phyloP scores from a whole-genome alignment of 2,888 invertebrate genomes.

The Drosophila silvestris region DNA sequence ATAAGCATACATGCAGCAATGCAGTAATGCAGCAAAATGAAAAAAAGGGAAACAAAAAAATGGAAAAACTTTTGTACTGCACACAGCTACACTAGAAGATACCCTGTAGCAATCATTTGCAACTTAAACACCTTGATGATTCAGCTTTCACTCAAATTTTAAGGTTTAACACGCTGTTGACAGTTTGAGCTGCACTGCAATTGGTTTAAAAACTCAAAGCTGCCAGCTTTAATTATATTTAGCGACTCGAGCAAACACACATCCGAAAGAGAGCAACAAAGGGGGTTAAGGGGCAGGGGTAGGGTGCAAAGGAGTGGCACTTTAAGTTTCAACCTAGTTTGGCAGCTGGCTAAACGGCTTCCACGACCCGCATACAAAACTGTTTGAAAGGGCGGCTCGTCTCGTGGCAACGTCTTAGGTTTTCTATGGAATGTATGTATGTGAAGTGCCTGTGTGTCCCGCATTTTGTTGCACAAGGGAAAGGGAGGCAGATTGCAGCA shows the following conservation, averaged over 20 bases:
- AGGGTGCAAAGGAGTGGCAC: slow-evolving; percentile 18
- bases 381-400: slow-evolving; percentile 49
- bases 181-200: slow-evolving; percentile 54
- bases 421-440: slow-evolving; percentile 2
- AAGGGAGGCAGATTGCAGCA: background rate
- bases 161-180: fast-evolving
- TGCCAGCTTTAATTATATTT: slow-evolving; percentile 61
- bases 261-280: slow-evolving; percentile 27
- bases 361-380: slow-evolving; percentile 66
- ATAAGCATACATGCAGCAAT: slow-evolving; percentile 18
- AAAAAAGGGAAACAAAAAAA: background rate
- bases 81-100: background rate
- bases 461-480: slow-evolving; percentile 23
- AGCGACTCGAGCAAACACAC: slow-evolving; percentile 61
- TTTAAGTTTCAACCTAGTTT: slow-evolving; percentile 52
- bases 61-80: background rate
- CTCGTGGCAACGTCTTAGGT: slow-evolving; percentile 27
- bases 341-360: slow-evolving; percentile 29
- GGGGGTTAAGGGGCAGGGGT: background rate
- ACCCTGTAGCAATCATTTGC: background rate
- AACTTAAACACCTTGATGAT: background rate
- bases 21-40: background rate
- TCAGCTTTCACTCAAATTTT: background rate
- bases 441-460: slow-evolving; percentile 22
- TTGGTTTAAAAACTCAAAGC: slow-evolving; percentile 2